Percentiles rank a stretch among this genome's conserved stretches.
phyloP scores from a whole-genome alignment of 2,797 vertebrate species.

The Glossophaga mutica region DNA sequence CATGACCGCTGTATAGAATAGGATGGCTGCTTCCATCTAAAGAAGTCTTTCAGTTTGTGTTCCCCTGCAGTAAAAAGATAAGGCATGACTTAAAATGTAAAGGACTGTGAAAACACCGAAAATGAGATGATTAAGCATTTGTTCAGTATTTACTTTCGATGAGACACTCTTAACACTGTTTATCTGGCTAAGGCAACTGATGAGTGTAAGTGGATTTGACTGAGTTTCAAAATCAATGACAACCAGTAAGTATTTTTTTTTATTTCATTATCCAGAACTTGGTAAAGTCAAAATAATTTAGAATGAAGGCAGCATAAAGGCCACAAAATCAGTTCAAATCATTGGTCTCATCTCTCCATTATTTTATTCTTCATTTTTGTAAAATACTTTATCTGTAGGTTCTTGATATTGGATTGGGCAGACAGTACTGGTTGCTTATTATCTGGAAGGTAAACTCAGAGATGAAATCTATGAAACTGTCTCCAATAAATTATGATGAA shows the following conservation, averaged over 20 bases:
- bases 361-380: neutral
- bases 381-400: neutral
- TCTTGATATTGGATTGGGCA: neutral
- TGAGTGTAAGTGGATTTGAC: neutral
- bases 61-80: neutral
- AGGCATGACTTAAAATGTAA: neutral
- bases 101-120: conserved; percentile 20
- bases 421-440: neutral
- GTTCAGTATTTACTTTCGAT: neutral
- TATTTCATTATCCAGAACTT: neutral
- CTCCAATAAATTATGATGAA: neutral
- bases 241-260: neutral
- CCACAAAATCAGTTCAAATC: neutral
- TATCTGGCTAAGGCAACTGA: neutral
- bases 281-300: neutral
- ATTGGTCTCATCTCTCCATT: neutral
- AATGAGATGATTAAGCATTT: neutral
- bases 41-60: neutral
- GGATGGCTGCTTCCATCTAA: neutral
- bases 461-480: neutral
- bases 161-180: neutral
- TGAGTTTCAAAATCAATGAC: conserved; percentile 6
- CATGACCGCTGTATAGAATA: neutral
- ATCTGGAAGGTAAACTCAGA: neutral
- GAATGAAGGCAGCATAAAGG: neutral